phyloP scores from a whole-genome alignment of 2,888 invertebrate species.

The Drosophila stalkeri region DNA sequence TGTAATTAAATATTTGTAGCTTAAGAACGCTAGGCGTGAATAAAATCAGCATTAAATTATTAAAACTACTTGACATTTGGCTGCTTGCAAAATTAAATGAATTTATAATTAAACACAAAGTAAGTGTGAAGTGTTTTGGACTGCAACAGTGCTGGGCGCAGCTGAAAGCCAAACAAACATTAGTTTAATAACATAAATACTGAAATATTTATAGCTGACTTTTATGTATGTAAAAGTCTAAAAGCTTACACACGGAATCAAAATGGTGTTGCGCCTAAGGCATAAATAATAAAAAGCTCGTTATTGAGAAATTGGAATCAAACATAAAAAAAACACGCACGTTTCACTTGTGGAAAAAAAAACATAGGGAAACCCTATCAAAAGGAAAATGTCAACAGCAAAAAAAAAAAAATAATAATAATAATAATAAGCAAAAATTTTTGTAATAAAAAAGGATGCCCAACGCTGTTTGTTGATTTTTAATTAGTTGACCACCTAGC shows the following conservation, averaged over 20 bases:
- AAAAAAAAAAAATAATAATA: slow-evolving; percentile 2
- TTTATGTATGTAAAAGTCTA: no score
- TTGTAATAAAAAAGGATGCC: slow-evolving; percentile 4
- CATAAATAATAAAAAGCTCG: slow-evolving; percentile 3
- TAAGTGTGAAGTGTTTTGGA: neutral
- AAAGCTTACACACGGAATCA: neutral
- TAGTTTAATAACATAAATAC: neutral
- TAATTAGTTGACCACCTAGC: slow-evolving; percentile 64
- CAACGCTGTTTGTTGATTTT: slow-evolving; percentile 61
- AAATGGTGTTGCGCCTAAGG: neutral
- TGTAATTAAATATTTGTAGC: neutral
- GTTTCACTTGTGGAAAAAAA: slow-evolving; percentile 11
- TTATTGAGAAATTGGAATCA: slow-evolving; percentile 13
- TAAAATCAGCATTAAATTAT: neutral
- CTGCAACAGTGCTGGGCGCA: neutral
- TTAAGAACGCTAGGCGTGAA: neutral
- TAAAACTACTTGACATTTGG: neutral
- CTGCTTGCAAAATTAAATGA: neutral
- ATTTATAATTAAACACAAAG: neutral
- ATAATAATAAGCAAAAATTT: neutral
- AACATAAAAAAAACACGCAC: slow-evolving; percentile 15
- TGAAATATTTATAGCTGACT: neutral
- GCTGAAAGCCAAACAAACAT: neutral
- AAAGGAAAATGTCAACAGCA: slow-evolving; percentile 38
- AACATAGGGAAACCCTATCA: neutral